Percentiles rank a stretch among this genome's conserved stretches.
These are phyloP conservation scores for Cremastinae sp. DNA, from an alignment of 2,888 invertebrate genomes.

Conservation along the genomic window DNA sequence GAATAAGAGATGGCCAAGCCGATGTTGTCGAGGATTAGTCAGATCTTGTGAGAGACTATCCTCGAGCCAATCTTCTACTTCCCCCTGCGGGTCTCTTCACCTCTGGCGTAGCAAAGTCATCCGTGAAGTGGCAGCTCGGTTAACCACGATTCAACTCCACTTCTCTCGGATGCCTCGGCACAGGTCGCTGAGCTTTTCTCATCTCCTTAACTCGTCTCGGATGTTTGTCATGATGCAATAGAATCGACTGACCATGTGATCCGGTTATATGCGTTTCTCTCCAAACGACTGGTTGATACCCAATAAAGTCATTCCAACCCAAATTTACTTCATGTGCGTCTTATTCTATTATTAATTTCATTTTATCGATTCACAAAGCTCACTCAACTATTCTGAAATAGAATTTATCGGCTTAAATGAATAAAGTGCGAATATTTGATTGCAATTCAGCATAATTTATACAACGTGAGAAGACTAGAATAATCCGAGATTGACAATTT, in stretches of 20 bases:
- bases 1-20: slow-evolving; percentile 61
- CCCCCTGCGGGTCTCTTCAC: neutral
- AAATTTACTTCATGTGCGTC: neutral
- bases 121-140: slow-evolving; percentile 40
- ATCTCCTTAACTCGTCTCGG: slow-evolving; percentile 34
- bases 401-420: slow-evolving; percentile 64
- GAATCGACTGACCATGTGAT: slow-evolving; percentile 32
- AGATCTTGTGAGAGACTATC: slow-evolving; percentile 59
- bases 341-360: neutral
- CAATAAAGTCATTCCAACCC: slow-evolving; percentile 1
- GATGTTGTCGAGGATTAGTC: slow-evolving; percentile 64
- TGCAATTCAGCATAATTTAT: slow-evolving; percentile 16
- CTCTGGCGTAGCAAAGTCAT: slow-evolving; percentile 30
- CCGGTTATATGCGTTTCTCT: slow-evolving; percentile 64
- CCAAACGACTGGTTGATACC: slow-evolving; percentile 26
- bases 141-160: slow-evolving; percentile 57
- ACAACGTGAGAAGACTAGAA: slow-evolving; percentile 4
- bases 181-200: slow-evolving; percentile 36
- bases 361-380: neutral
- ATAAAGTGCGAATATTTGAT: slow-evolving; percentile 11
- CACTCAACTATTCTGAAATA: no score
- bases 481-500: neutral
- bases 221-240: slow-evolving; percentile 53
- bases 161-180: slow-evolving; percentile 29
- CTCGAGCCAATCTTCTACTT: neutral